Base-by-base conservation (phyloP, 2,113 vertebrate genomes). In the Pteronura brasiliensis region DNA sequence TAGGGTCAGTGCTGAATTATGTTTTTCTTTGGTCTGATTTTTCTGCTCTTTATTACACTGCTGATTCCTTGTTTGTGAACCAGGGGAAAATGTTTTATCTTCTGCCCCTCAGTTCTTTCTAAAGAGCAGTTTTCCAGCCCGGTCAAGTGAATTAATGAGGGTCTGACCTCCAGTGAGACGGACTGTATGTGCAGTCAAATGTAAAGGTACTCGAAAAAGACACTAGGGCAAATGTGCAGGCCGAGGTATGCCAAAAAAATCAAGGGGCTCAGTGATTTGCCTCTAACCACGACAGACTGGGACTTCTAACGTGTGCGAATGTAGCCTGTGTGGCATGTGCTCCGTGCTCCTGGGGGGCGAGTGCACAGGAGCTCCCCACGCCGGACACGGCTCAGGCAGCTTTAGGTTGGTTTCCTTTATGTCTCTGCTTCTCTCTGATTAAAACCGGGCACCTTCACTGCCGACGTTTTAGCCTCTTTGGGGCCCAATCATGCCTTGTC, bases 141-240 rank as follows among this genome's bases (percentile, higher is more conserved):
- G 63, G 82, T 55, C 80, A 69, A 44, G 39, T 89, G 79, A 96
- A 88, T 81, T 87, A 93, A 74, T 72, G 57, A 89, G 85, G 79
- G 67, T 69, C 81, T 93, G 90, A 55, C 71, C 63, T 87, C 72
- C 76, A 85, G 39, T 13, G 12, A n/a, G 80, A 82, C 29, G 13
- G 36, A 71, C 84, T 90, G 57, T 57, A 13, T 42, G 84, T 93
- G 71, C 79, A 76, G 72, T 97, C 61, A 72, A 18, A n/a, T 27
- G 76, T 80, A 81, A 87, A 42, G 93, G 49, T n/a, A 39, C 47
- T 74, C 14, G 61, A 42, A 49, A 42, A 61, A 82, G 67, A 39
- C 13, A 55, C n/a, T 69, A 49, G 7, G 18, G 93, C 44, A 76
- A 79, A 44, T 59, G 34, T 6, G 25, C 81, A 57, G 6, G 15